A percentile compares a stretch with the other conserved stretches of the same genome.
phyloP scores from a whole-genome alignment of 2,113 vertebrate genomes.

The Casuarius casuarius region DNA sequence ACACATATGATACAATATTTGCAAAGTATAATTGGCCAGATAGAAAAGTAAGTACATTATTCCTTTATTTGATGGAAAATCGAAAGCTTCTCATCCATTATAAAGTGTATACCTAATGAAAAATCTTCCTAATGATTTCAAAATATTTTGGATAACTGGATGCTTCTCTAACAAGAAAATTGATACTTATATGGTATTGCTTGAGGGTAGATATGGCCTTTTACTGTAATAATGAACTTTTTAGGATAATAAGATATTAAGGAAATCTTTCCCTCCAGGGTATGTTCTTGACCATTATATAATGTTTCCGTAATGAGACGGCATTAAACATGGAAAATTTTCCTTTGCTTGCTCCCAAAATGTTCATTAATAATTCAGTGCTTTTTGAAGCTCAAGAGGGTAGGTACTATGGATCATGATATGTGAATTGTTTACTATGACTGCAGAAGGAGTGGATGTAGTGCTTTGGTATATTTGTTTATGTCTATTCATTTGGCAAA shows the following conservation, averaged over 20 bases:
- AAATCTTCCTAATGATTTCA: not conserved
- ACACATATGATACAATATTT: conserved; percentile 95
- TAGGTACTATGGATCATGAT: not conserved
- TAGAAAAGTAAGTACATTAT: conserved; percentile 85
- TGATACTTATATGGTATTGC: not conserved
- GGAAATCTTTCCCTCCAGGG: not conserved
- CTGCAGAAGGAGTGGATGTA: not conserved
- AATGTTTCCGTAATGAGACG: not conserved
- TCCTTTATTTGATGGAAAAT: not conserved
- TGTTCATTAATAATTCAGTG: not conserved
- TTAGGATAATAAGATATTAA: not conserved
- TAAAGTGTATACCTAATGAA: not conserved
- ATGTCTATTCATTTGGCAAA: not conserved
- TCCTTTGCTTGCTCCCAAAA: not conserved
- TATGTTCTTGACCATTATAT: not conserved
- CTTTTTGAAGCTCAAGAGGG: not conserved
- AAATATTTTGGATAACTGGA: not conserved
- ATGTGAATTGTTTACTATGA: not conserved
- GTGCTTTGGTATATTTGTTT: not conserved
- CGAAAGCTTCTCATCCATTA: not conserved
- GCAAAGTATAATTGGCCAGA: conserved; percentile 98
- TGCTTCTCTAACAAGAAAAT: not conserved
- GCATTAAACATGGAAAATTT: not conserved
- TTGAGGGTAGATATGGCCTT: not conserved
- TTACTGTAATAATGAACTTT: not conserved